Base-by-base conservation (phyloP, 2,888 invertebrate species). In the Cephus rjabovi region DNA sequence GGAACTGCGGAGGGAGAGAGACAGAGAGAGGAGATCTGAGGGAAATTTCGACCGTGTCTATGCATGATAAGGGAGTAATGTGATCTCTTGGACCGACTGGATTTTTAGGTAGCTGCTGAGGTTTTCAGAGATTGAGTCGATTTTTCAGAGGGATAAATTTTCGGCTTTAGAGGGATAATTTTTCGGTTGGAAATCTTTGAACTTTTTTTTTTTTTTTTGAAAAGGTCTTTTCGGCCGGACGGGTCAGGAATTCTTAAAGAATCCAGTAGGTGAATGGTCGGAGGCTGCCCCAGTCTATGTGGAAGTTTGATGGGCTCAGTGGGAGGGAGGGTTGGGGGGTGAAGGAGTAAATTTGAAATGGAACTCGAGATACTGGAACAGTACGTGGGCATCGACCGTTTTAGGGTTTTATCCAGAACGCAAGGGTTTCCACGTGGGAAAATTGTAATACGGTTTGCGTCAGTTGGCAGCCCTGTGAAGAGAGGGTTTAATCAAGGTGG, bases 401-500 rank as follows among this genome's bases (percentile, higher is more conserved):
- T 56, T 23, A 56, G 56, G 56, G 23, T 56, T 23, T 56, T 56
- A 56, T 56, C 23, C 23, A 23, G 56, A 56, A 23, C 56, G 56
- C 23, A 23, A 56, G 56, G 56, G 56, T 56, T 23, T 56, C 23
- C 56, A 23, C 56, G 56, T 34, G 71, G 33, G 31, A 34, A 71
- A 71, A 71, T 71, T 34, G 71, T 15, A 34, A 34, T 71, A 71
- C 31, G 31, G 11, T 31, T 12, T 34, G 31, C 31, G 31, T 71
- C 31, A 34, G 71, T 71, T 34, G 71, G 33, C 15, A 71, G 71
- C 31, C 33, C 71, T 34, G 71, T 9, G 71, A 56, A 56, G 71
- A 71, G 71, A 71, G 31, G 71, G 71, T 71, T 71, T 71, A 71
- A 71, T 71, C 71, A 71, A 71, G 71, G 31, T 12, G 11, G 31